Evolutionary conservation across 1,140 invertebrate genomes (phyloP).

Genomic region (Drosophila sp.): DNA sequence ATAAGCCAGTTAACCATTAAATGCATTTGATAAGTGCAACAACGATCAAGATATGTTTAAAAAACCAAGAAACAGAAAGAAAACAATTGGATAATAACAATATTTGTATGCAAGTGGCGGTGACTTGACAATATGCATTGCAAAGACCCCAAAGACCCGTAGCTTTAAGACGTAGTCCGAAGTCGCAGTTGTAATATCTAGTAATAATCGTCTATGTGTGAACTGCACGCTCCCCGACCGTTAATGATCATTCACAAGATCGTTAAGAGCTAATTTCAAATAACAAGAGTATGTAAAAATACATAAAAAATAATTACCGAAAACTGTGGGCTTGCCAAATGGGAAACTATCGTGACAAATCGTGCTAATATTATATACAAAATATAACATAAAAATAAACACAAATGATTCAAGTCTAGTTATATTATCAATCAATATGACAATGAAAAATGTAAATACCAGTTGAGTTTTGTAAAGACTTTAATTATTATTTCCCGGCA

Average conservation of each 20-base stretch:
- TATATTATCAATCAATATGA: neutral
- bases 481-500: neutral
- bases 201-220: neutral
- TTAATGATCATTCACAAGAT: slow-evolving; percentile 19
- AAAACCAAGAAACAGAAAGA: slow-evolving; percentile 1
- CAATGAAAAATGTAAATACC: slow-evolving; percentile 9
- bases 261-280: slow-evolving; percentile 30
- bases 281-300: slow-evolving; percentile 5
- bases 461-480: neutral
- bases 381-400: neutral
- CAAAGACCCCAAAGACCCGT: neutral
- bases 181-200: neutral
- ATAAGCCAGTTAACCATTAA: slow-evolving; percentile 36
- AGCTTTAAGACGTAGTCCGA: neutral
- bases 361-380: neutral
- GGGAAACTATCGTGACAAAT: slow-evolving; percentile 5
- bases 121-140: slow-evolving; percentile 34
- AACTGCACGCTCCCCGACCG: slow-evolving; percentile 9
- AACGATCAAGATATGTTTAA: too few relatives aligned
- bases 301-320: slow-evolving; percentile 7
- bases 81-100: slow-evolving; percentile 6
- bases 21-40: too few relatives aligned
- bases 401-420: neutral
- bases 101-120: slow-evolving; percentile 19
- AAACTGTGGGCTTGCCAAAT: slow-evolving; percentile 16